Evolutionary conservation across 2,888 invertebrate genomes (phyloP).

Genomic region (Hemithea aestivaria): DNA sequence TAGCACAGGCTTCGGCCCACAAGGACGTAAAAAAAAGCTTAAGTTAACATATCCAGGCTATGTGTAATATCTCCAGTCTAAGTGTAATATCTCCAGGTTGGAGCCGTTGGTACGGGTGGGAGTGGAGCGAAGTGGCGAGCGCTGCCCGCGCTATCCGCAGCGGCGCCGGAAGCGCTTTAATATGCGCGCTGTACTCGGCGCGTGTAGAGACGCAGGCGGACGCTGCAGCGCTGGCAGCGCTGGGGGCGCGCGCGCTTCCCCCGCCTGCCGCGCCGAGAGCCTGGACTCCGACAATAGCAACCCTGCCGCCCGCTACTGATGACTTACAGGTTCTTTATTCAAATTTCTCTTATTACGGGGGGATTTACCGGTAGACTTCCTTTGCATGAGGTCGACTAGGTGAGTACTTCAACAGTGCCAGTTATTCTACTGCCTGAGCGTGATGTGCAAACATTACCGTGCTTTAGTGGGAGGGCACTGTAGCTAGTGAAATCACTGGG

Average conservation of each 20-base stretch:
- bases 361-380: no score
- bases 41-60: no score
- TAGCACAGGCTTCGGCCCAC: no score
- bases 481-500: no score
- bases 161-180: conserved; percentile 22
- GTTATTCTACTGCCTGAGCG: no score
- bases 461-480: no score
- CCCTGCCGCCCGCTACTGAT: conserved; percentile 35
- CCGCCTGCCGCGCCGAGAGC: conserved; percentile 22
- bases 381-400: no score
- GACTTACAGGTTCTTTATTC: conserved; percentile 41
- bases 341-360: no score
- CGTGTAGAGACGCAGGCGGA: conserved; percentile 44
- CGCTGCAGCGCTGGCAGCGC: conserved; percentile 39
- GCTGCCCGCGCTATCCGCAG: conserved; percentile 35
- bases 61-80: no score
- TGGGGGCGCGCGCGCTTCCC: conserved; percentile 50
- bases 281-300: conserved; percentile 22
- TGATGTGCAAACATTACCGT: no score
- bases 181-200: conserved; percentile 53
- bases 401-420: no score
- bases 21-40: no score
- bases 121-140: conserved; percentile 61
- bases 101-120: conserved; percentile 68
- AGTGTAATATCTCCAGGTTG: conserved; percentile 49